phyloP scores from a whole-genome alignment of 2,888 invertebrate genomes.

The Eupeodes latifasciatus region DNA sequence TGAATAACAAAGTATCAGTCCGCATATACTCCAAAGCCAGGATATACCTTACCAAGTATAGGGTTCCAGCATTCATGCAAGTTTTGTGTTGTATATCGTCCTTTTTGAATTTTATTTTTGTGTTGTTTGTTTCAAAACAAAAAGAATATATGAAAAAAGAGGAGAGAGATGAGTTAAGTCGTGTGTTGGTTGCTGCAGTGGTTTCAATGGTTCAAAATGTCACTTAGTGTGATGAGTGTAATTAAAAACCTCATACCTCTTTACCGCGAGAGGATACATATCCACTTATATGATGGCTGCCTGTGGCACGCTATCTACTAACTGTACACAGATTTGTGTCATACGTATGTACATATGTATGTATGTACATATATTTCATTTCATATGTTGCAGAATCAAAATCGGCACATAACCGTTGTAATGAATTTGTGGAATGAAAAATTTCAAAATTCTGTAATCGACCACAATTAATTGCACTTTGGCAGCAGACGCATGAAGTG shows the following conservation, averaged over 20 bases:
- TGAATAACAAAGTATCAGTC: slow-evolving; percentile 38
- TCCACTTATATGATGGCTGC: slow-evolving; percentile 12
- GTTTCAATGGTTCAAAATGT: slow-evolving; percentile 62
- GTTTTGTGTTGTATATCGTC: background rate
- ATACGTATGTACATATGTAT: too few species aligned
- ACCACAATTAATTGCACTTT: slow-evolving; percentile 71
- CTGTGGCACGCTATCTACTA: background rate
- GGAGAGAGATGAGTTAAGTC: background rate
- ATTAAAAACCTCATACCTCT: slow-evolving; percentile 58
- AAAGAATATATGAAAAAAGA: background rate
- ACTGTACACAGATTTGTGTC: slow-evolving; percentile 30
- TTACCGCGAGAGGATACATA: background rate
- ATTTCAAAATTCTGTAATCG: slow-evolving; percentile 71
- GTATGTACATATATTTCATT: background rate
- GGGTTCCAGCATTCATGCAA: slow-evolving; percentile 10
- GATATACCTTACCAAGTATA: background rate
- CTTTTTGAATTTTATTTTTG: slow-evolving; percentile 25
- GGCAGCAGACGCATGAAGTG: background rate
- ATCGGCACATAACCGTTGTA: slow-evolving; percentile 53
- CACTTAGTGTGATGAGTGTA: slow-evolving; percentile 70
- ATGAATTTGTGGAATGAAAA: slow-evolving; percentile 26
- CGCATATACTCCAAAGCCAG: background rate
- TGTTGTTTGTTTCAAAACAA: background rate
- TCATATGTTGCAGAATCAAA: slow-evolving; percentile 43
- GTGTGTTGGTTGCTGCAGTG: slow-evolving; percentile 51